phyloP scores from a whole-genome alignment of 2,113 vertebrate genomes.

The Hyperopisus bebe region DNA sequence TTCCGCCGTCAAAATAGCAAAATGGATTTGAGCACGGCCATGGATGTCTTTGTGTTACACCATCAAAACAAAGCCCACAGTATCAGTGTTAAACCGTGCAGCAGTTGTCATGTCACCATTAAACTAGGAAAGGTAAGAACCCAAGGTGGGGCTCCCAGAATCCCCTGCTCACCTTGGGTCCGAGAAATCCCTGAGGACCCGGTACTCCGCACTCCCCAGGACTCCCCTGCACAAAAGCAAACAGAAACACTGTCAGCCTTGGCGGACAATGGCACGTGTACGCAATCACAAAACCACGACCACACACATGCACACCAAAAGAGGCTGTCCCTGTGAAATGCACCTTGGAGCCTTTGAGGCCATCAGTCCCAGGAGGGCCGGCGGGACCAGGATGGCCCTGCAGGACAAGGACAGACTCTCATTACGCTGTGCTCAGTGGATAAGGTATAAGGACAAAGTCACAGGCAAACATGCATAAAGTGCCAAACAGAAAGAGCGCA shows the following conservation, averaged over 20 bases:
- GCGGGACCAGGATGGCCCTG: conserved; percentile 35
- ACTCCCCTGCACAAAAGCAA: conserved; percentile 10
- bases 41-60: no score
- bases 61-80: not conserved
- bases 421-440: not conserved
- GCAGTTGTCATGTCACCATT: not conserved
- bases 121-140: not conserved
- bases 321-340: not conserved
- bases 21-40: no score
- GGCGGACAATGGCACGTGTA: not conserved
- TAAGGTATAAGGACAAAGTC: not conserved
- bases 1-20: no score
- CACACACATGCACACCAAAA: not conserved
- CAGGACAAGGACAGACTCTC: not conserved
- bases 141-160: not conserved
- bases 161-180: conserved; percentile 16
- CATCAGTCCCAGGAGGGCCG: conserved; percentile 35
- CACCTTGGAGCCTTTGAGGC: conserved; percentile 36
- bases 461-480: not conserved
- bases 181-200: conserved; percentile 17
- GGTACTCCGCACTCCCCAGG: not conserved
- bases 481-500: not conserved
- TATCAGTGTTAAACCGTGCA: not conserved
- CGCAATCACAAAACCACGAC: not conserved
- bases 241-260: not conserved